These are phyloP conservation scores for Garra rufa DNA, from an alignment of 2,113 vertebrate genomes.

Conservation along the genomic window DNA sequence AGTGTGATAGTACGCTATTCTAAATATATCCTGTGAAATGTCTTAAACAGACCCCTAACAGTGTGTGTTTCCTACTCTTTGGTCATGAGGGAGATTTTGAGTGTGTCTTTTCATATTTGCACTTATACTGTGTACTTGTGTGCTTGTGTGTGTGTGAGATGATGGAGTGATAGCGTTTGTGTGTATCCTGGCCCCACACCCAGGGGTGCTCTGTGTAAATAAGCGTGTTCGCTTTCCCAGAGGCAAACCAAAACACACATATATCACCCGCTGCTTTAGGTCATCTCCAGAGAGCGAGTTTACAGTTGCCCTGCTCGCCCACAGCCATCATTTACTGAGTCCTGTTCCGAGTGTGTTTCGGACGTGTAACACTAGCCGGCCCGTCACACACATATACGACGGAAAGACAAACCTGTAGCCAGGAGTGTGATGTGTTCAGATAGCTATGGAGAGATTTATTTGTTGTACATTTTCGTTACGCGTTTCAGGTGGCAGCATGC, in stretches of 20 bases:
- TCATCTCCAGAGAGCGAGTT: constrained; percentile 65
- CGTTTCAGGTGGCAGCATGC: constrained; percentile 51
- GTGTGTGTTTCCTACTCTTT: not conserved
- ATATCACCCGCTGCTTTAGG: constrained; percentile 76
- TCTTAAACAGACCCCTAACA: not conserved
- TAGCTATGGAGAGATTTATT: constrained; percentile 52
- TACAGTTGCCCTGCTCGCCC: constrained; percentile 63
- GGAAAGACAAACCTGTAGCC: constrained; percentile 70
- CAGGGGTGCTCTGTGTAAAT: constrained; percentile 81
- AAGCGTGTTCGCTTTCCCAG: constrained; percentile 72
- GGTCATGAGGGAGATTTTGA: not conserved
- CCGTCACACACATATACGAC: constrained; percentile 56
- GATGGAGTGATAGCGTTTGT: constrained; percentile 28
- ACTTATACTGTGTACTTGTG: constrained; percentile 33
- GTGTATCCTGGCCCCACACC: constrained; percentile 63
- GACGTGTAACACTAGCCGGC: constrained; percentile 72
- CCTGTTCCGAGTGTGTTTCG: constrained; percentile 78
- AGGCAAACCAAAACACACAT: constrained; percentile 74
- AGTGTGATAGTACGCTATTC: not conserved
- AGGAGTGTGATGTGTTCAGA: constrained; percentile 60
- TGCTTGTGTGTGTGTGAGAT: constrained; percentile 14
- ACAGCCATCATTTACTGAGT: constrained; percentile 79
- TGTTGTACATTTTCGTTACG: constrained; percentile 57
- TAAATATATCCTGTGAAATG: not conserved
- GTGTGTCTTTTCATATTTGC: constrained; percentile 40